A percentile compares a stretch with the other conserved stretches of the same genome.
These are phyloP conservation scores for Sebastes taczanowskii DNA, from an alignment of 2,797 vertebrate genomes.

Conservation along the genomic window DNA sequence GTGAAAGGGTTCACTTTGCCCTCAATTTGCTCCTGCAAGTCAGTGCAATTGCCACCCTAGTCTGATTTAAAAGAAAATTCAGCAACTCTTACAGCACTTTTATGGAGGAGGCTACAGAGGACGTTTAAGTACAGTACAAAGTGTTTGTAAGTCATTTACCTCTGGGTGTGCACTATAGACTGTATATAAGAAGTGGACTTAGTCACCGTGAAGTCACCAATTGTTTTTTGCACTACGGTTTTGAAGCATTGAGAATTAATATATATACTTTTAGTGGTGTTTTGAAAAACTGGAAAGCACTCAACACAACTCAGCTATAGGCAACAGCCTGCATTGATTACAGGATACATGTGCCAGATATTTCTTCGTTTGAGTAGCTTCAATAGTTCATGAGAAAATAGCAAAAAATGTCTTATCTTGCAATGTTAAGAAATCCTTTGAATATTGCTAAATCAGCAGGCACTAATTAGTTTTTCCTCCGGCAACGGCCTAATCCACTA, in stretches of 20 bases:
- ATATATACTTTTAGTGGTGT: neutral
- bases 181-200: no score
- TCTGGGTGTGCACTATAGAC: neutral
- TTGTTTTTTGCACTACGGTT: no score
- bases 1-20: no score
- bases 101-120: conserved; percentile 3
- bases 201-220: fast-evolving
- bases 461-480: conserved; percentile 18
- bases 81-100: conserved; percentile 6
- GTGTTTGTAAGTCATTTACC: neutral
- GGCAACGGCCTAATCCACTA: conserved; percentile 24
- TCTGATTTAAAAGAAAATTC: conserved; percentile 13
- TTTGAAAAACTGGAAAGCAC: neutral
- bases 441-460: conserved; percentile 39
- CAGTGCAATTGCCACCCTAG: neutral
- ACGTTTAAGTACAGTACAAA: conserved; percentile 24
- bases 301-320: neutral
- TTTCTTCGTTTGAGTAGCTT: neutral
- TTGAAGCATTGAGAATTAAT: no score
- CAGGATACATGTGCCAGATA: neutral
- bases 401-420: neutral
- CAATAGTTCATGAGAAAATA: neutral
- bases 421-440: conserved; percentile 22
- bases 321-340: neutral
- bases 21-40: neutral